Evolutionary conservation across 2,888 invertebrate species (phyloP), one percentile per base, ranked within the genome.

Genomic region (Norana najaformis): DNA sequence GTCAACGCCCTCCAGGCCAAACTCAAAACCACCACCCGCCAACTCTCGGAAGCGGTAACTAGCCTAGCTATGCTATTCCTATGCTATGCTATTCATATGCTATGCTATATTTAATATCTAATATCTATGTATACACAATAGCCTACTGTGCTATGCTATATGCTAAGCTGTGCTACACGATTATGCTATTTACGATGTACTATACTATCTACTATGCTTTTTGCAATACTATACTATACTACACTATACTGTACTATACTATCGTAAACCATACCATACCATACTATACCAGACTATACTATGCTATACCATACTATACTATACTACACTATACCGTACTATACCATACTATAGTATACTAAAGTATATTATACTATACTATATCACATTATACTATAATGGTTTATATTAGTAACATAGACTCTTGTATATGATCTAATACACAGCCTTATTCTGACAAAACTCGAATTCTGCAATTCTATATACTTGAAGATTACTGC

Each of bases 41-140:
- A 95, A 93, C 93, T 95, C 90, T 94, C 94, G 90, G 95, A 95
- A 92, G 94, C 94, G 85, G 95, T 95, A 92, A n/a, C 69, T 69
- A 69, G 30, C 8, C 69, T n/a, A 69, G 11, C 41, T 11, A 69
- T 30, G 69, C 23, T 53, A 13, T n/a, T 69, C 69, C 6, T 16
- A 47, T 47, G 20, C 6, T 69, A n/a, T 69, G 69, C 69, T 69
- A n/a, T 30, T 69, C 69, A 13, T 69, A 8, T 69, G 69, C 8
- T 47, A 47, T 47, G 47, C 47, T 47, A 69, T 47, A 69, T 69
- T 53, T 30, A 3, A 16, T 53, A 30, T n/a, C n/a, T n/a, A n/a
- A n/a, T n/a, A n/a, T n/a, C 53, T n/a, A 16, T 69, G 69, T 69
- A n/a, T n/a, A n/a, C 30, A 11, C 47, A 23, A 23, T 23, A n/a